Evolutionary conservation across 2,888 invertebrate species (phyloP), one percentile per base, ranked within the genome.

Genomic region (Drosophila paranaensis): DNA sequence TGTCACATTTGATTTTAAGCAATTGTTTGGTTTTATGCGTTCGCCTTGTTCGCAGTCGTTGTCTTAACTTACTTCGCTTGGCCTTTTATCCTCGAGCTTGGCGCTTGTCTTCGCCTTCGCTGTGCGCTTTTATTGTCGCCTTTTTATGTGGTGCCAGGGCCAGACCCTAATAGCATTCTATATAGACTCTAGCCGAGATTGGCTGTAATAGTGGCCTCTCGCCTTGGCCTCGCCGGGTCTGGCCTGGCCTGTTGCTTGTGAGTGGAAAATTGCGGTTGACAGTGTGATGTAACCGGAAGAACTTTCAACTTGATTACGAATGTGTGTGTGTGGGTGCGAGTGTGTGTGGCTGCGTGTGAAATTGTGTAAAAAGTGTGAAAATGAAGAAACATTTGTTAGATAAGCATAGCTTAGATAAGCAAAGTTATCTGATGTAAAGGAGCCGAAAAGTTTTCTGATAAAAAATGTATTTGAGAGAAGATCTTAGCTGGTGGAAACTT

Each of bases 1-100:
- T 85, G 84, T 85, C 90, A 85, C 84, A 89, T 85, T 85, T 85
- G 84, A 85, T 85, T 85, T 89, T 79, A 73, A 89, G 88, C 90
- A 89, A 89, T 85, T 85, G 84, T 89, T 85, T 82, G 86, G 74
- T 73, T 85, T 85, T 89, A 90, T 90, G 81, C 82, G 55, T 73
- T 67, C 74, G 69, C 77, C 67, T 80, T 60, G 65, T 71, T 81
- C 64, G 71, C 71, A 69, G 62, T 69, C 64, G 67, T 79, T 78
- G 79, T 79, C 64, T 79, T 71, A 80, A 77, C 81, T 70, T 74
- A 82, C 81, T 82, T 72, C 56, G 82, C 57, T 69, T 42, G 55
- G 37, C 46, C 39, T 56, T 43, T 33, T 67, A 35, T 48, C n/a
- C 66, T 54, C 39, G 54, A 27, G 54, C 66, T 57, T 0, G 40